Evolutionary conservation across 2,888 invertebrate species (phyloP).

Genomic region (Drosophila eohydei): DNA sequence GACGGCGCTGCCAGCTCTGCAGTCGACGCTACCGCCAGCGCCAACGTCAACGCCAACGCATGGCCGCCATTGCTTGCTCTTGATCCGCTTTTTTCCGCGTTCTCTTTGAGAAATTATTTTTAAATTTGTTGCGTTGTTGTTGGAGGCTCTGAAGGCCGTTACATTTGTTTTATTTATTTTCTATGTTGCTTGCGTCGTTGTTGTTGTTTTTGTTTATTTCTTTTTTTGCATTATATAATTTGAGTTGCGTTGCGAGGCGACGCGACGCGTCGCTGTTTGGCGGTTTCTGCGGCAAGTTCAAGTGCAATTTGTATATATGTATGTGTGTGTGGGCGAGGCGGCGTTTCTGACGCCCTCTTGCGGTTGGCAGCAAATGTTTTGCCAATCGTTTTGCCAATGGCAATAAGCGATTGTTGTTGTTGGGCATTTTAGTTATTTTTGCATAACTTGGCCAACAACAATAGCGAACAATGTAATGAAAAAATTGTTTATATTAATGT

Average conservation of each 20-base stretch:
- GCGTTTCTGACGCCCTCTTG: slow-evolving; percentile 14
- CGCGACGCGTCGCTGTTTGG: slow-evolving; percentile 41
- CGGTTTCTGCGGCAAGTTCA: slow-evolving; percentile 74
- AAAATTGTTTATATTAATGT: slow-evolving; percentile 10
- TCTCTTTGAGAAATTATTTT: slow-evolving; percentile 77
- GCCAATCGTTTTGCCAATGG: slow-evolving; percentile 76
- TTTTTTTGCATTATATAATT: slow-evolving; percentile 69
- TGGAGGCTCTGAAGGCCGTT: slow-evolving; percentile 64
- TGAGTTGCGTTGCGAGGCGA: slow-evolving; percentile 57
- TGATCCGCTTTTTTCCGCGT: slow-evolving; percentile 56
- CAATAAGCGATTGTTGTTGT: slow-evolving; percentile 51
- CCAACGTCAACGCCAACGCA: slow-evolving; percentile 38
- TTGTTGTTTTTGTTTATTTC: not conserved
- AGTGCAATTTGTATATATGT: slow-evolving; percentile 60
- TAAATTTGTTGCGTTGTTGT: slow-evolving; percentile 64
- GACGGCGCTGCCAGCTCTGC: slow-evolving; percentile 31
- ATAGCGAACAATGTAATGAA: slow-evolving; percentile 36
- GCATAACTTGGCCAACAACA: slow-evolving; percentile 46
- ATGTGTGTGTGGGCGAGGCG: slow-evolving; percentile 43
- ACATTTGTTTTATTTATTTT: slow-evolving; percentile 74
- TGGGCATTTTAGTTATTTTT: slow-evolving; percentile 50
- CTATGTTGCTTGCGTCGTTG: slow-evolving; percentile 40
- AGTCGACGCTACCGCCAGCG: slow-evolving; percentile 27
- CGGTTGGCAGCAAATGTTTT: slow-evolving; percentile 69
- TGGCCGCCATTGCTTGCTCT: slow-evolving; percentile 68